Conservation (phyloP, 1,140 invertebrate genomes). For the Tetranychus cinnabarinus region DNA sequence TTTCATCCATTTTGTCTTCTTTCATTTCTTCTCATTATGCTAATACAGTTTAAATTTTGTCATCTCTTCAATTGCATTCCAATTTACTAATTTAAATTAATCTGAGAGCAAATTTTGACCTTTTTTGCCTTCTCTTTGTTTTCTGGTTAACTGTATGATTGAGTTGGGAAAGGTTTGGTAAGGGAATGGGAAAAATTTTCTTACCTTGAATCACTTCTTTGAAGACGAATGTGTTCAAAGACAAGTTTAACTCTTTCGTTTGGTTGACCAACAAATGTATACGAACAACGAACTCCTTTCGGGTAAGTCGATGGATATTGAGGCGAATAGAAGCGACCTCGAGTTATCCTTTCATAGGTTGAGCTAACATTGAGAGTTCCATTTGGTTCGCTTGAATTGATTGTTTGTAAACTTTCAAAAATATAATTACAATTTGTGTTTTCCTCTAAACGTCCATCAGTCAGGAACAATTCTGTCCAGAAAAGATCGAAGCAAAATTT, state of each 20-base stretch:
- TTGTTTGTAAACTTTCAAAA: slow-evolving; percentile 26
- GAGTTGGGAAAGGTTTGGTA: too few species aligned
- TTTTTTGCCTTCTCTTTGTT: too few species aligned
- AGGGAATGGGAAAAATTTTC: not conserved
- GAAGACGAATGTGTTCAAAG: slow-evolving; percentile 20
- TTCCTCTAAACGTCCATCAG: slow-evolving; percentile 37
- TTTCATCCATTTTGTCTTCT: too few species aligned
- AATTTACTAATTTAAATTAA: too few species aligned
- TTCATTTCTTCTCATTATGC: too few species aligned
- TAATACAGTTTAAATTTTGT: too few species aligned
- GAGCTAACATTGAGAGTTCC: slow-evolving; percentile 10
- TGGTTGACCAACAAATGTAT: slow-evolving; percentile 33
- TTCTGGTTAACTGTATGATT: too few species aligned
- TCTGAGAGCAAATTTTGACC: too few species aligned
- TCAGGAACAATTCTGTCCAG: slow-evolving; percentile 28
- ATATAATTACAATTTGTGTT: slow-evolving; percentile 45
- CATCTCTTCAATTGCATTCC: too few species aligned
- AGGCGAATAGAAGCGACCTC: slow-evolving; percentile 52
- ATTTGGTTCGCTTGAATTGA: slow-evolving; percentile 18
- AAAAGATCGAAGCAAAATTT: not conserved
- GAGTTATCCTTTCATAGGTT: slow-evolving; percentile 9
- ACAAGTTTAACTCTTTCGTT: slow-evolving; percentile 22
- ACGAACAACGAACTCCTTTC: slow-evolving; percentile 47
- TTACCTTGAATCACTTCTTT: slow-evolving; percentile 17
- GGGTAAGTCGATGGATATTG: slow-evolving; percentile 59